Conservation (phyloP, 2,113 vertebrate genomes). For the Megaleporinus macrocephalus region DNA sequence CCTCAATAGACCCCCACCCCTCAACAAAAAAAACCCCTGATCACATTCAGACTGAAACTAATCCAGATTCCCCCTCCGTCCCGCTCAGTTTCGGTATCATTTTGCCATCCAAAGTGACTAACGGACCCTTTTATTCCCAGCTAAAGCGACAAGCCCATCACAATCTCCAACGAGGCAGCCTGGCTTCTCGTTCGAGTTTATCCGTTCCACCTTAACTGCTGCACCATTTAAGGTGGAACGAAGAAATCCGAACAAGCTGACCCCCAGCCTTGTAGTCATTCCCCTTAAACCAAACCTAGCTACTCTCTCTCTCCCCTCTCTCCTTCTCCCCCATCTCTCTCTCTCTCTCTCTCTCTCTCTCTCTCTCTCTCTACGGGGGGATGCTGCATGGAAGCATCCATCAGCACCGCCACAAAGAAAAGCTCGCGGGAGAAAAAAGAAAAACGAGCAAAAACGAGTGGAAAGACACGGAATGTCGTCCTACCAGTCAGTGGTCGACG, state of each 20-base stretch:
- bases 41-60: not conserved
- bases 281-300: not conserved
- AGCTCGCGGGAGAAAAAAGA: not conserved
- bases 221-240: too few relatives aligned
- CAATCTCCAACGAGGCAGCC: not conserved
- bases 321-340: too few relatives aligned
- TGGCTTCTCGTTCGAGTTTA: too few relatives aligned
- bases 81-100: not conserved
- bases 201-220: too few relatives aligned
- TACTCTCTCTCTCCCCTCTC: not conserved
- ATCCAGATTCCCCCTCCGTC: not conserved
- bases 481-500: constrained; percentile 80
- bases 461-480: constrained; percentile 38
- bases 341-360: not conserved
- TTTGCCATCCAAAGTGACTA: not conserved
- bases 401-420: not conserved
- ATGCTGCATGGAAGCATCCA: not conserved
- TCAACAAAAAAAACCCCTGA: too few relatives aligned
- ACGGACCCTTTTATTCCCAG: not conserved
- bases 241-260: too few relatives aligned
- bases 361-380: not conserved
- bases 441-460: not conserved
- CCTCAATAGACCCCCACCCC: not conserved
- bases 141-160: not conserved
- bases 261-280: not conserved